These are phyloP conservation scores for Corbicula japonica DNA, from an alignment of 2,888 invertebrate genomes.

Conservation along the genomic window DNA sequence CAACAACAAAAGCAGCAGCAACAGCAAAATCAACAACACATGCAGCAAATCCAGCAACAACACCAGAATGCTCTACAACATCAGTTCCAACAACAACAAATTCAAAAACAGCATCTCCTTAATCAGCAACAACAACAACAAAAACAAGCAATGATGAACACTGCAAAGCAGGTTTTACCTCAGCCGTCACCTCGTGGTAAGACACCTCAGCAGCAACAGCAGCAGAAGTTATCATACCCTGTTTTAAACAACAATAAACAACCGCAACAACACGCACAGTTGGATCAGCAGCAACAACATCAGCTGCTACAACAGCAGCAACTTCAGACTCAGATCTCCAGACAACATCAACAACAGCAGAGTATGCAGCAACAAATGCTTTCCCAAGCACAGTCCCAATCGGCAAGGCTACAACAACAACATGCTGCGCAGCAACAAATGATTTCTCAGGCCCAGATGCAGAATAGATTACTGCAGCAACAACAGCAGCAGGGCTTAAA, in stretches of 20 bases:
- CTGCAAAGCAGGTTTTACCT: no score
- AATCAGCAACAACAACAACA: conserved; percentile 20
- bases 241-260: no score
- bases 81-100: conserved; percentile 11
- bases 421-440: conserved; percentile 11
- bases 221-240: no score
- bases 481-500: conserved; percentile 26
- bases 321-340: neutral
- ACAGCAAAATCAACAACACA: conserved; percentile 22
- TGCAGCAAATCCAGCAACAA: conserved; percentile 38
- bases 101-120: conserved; percentile 13
- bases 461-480: conserved; percentile 28
- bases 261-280: no score
- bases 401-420: conserved; percentile 6
- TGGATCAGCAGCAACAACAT: no score
- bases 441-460: neutral
- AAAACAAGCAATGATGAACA: neutral
- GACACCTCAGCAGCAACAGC: no score
- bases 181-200: no score
- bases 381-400: conserved; percentile 6
- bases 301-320: conserved; percentile 40
- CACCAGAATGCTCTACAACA: conserved; percentile 12
- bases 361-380: conserved; percentile 19
- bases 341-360: conserved; percentile 31
- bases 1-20: conserved; percentile 19